Conservation (phyloP, 92 coral and sea anemone genomes). For the Epizoanthus scotinus region DNA sequence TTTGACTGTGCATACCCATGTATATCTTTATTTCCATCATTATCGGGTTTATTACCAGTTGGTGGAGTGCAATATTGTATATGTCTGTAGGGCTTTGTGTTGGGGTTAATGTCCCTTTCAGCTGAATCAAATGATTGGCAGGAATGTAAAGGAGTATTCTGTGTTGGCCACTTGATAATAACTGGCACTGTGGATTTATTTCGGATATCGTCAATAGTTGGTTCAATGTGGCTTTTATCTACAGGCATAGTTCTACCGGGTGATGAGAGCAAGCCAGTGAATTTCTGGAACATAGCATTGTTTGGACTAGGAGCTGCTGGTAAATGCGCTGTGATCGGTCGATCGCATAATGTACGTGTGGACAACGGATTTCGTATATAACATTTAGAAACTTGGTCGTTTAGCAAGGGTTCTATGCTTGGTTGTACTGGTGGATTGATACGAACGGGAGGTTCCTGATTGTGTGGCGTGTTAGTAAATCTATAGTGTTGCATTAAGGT, state of each 20-base stretch:
- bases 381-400: no score
- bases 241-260: background rate
- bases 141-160: background rate
- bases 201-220: background rate
- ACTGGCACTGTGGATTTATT: background rate
- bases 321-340: no score
- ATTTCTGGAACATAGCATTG: no score
- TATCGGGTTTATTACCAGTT: no score
- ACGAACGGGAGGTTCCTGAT: background rate
- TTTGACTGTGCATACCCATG: background rate
- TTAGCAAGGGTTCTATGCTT: background rate
- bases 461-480: background rate
- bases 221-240: background rate
- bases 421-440: background rate
- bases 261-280: background rate
- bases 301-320: no score
- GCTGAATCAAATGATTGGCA: background rate
- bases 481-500: background rate
- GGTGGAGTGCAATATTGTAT: background rate
- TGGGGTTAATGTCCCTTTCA: background rate
- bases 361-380: no score
- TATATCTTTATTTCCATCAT: background rate
- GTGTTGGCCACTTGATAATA: background rate
- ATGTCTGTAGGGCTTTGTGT: background rate
- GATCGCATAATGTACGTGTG: no score